Percentiles rank a stretch among this genome's conserved stretches.
Conservation (phyloP, 2,113 vertebrate species). For the Ameiurus melas region DNA sequence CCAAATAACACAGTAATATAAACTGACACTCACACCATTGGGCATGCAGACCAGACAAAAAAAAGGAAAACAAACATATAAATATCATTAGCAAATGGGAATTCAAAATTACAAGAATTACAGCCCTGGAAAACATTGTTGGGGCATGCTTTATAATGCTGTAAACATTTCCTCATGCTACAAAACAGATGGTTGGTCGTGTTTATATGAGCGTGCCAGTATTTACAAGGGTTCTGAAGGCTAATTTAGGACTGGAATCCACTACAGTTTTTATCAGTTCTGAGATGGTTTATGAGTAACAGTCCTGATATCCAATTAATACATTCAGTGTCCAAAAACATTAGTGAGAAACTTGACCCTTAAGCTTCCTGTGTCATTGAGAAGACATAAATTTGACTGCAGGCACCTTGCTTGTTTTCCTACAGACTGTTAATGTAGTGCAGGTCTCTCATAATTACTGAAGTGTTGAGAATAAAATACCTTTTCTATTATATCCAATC, state of each 20-base stretch:
- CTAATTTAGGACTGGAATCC: background rate
- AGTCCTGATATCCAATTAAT: conserved; percentile 20
- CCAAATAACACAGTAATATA: conserved; percentile 53
- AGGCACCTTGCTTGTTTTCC: conserved; percentile 42
- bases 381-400: conserved; percentile 19
- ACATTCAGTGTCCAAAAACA: conserved; percentile 23
- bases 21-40: conserved; percentile 63
- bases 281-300: conserved; percentile 7
- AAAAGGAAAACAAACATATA: conserved; percentile 32
- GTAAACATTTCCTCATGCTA: conserved; percentile 70
- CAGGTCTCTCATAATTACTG: conserved; percentile 20
- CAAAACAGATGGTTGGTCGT: conserved; percentile 62
- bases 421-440: conserved; percentile 17
- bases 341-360: background rate
- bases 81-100: conserved; percentile 40
- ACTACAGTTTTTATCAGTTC: conserved; percentile 12
- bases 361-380: conserved; percentile 3
- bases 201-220: conserved; percentile 40
- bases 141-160: conserved; percentile 46
- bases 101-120: conserved; percentile 33
- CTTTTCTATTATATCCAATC: conserved; percentile 22
- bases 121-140: conserved; percentile 46
- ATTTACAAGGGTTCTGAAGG: conserved; percentile 13
- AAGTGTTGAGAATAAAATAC: conserved; percentile 37
- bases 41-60: conserved; percentile 60